These are phyloP conservation scores for Aspidoscelis tigris DNA, from an alignment of 2,113 vertebrate genomes.

Conservation along the genomic window DNA sequence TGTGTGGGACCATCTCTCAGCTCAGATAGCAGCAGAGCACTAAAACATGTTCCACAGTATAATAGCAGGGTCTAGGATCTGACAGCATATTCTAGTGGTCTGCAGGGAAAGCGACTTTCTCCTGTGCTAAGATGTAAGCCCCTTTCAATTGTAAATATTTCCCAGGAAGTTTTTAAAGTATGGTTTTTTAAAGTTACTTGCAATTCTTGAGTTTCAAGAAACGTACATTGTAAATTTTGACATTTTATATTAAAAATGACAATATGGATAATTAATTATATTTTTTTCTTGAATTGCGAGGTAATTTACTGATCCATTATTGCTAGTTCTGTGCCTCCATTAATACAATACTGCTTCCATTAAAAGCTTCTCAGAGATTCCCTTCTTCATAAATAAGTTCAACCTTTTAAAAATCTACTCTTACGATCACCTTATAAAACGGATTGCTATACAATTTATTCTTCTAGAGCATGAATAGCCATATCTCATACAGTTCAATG, in stretches of 20 bases:
- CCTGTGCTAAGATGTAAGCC: too few species aligned
- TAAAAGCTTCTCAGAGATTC: constrained; percentile 3
- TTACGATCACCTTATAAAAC: neutral
- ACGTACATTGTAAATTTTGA: neutral
- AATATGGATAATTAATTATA: neutral
- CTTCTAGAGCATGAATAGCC: neutral
- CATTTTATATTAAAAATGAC: neutral
- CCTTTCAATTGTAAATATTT: too few species aligned
- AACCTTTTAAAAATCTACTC: neutral
- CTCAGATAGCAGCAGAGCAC: too few species aligned
- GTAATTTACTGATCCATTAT: neutral
- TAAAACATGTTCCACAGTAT: too few species aligned
- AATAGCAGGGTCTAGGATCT: too few species aligned
- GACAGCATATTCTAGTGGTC: too few species aligned
- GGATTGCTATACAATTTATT: neutral
- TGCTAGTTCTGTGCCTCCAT: neutral
- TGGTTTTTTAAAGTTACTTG: too few species aligned
- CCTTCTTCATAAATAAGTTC: constrained; percentile 5
- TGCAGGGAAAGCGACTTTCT: too few species aligned
- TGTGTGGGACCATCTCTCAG: too few species aligned
- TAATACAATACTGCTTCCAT: neutral
- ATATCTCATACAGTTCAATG: neutral
- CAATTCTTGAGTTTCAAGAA: neutral
- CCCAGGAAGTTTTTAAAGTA: too few species aligned
- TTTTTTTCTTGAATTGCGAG: neutral